phyloP scores from a whole-genome alignment of 2,113 vertebrate genomes.

The Gadus chalcogrammus region DNA sequence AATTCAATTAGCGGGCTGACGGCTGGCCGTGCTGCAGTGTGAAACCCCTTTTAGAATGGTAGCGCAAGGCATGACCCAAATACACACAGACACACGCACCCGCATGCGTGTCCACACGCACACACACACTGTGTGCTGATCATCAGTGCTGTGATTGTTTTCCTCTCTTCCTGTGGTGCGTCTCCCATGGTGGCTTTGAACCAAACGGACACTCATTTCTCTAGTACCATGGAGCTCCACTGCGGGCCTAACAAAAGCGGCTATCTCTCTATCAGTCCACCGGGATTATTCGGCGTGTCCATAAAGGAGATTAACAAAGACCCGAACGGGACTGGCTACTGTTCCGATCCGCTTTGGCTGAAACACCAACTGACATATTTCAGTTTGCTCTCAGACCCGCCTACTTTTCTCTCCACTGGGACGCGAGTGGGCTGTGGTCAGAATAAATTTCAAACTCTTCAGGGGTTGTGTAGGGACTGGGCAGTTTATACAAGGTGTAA shows the following conservation, averaged over 20 bases:
- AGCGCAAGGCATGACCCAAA: not conserved
- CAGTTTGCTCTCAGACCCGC: no score
- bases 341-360: constrained; percentile 28
- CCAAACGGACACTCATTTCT: not conserved
- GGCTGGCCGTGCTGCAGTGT: not conserved
- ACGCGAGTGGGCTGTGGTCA: not conserved
- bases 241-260: constrained; percentile 39
- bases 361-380: constrained; percentile 24
- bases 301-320: constrained; percentile 42
- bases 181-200: not conserved
- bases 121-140: not conserved
- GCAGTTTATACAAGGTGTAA: not conserved
- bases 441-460: constrained; percentile 3
- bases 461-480: not conserved
- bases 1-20: constrained; percentile 20
- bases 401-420: not conserved
- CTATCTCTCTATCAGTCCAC: constrained; percentile 44
- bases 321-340: constrained; percentile 26
- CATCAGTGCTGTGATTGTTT: constrained; percentile 1
- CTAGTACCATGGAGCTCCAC: constrained; percentile 12
- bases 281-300: constrained; percentile 47
- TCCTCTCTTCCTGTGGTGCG: constrained; percentile 10
- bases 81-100: not conserved
- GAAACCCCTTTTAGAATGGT: not conserved
- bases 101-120: not conserved